Base-by-base conservation (phyloP, 2,888 invertebrate genomes). In the Diplazon laetatorius region DNA sequence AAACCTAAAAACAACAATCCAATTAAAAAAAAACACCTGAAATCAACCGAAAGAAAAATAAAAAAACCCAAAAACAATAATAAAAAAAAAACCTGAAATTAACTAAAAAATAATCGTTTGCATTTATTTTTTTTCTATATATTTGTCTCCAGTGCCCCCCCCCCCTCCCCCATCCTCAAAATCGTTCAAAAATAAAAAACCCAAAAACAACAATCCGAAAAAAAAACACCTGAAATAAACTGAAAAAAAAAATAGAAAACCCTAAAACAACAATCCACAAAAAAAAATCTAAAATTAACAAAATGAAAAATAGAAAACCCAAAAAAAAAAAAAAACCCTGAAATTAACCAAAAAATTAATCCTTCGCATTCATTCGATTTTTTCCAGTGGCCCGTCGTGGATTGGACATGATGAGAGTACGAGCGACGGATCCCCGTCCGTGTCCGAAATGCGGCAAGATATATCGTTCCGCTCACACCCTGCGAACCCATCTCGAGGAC, bases 391-490 rank as follows among this genome's bases (percentile, higher is more conserved):
- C 95, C 73, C 94, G 97, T 84, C 93, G 97, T 84, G 95, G 96
- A 60, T 93, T 97, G 91, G 97, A 97, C 90, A 93, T 97, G 93
- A 93, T 95, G 91, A 94, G 97, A 85, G 97, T 97, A 59, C 93
- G 97, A 87, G 97, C 97, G 9, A 97, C 97, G 20, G 97, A 97
- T 92, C 97, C 97, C 0, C 93, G 97, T 50, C 97, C 97, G 1
- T 97, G 97, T 89, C 97, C 97, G 12, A 97, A 97, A 89, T 97
- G 97, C 90, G 97, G 97, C 52, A 97, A 97, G 92, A 97, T 97
- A 89, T 97, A 97, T 92, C 93, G 97, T 79, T 97, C 97, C 35
- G 97, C 97, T 16, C 97, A 97, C 92, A 97, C 97, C 12, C 92
- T 97, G 84, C 93, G 97, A 82, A 97, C 97, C 30, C 97, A 97